Evolutionary conservation across 2,888 invertebrate genomes (phyloP).

Genomic region (Nemotelus nigrinus): DNA sequence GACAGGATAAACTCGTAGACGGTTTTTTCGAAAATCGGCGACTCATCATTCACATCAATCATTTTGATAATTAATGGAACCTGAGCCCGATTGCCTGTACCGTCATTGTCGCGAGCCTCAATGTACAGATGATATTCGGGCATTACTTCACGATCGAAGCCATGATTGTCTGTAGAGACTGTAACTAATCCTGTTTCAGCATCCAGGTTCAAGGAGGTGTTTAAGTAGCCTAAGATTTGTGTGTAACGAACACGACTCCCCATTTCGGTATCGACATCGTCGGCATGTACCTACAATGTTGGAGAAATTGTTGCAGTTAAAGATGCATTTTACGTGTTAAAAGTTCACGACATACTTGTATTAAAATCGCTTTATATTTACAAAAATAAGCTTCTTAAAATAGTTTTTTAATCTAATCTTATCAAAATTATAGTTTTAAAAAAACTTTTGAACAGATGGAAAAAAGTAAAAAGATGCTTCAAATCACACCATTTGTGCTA

Average conservation of each 20-base stretch:
- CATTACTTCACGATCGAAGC: constrained; percentile 85
- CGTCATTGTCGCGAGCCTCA: constrained; percentile 88
- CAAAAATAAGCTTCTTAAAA: not conserved
- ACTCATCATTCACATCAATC: constrained; percentile 85
- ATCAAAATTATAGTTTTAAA: too few relatives aligned
- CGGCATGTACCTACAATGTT: constrained; percentile 76
- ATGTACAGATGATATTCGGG: constrained; percentile 82
- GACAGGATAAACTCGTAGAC: constrained; percentile 84
- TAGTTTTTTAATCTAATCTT: not conserved
- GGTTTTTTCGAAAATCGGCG: constrained; percentile 82
- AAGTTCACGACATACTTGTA: too few relatives aligned
- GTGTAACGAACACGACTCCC: constrained; percentile 84
- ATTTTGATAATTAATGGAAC: constrained; percentile 79
- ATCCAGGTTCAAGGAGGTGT: constrained; percentile 82
- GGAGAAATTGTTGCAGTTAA: not conserved
- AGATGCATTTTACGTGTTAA: not conserved
- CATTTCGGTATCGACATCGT: constrained; percentile 81
- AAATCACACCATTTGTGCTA: too few relatives aligned
- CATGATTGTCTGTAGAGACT: constrained; percentile 77
- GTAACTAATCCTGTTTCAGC: constrained; percentile 82
- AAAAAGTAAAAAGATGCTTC: too few relatives aligned
- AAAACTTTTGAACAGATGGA: too few relatives aligned
- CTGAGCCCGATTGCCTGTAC: constrained; percentile 79
- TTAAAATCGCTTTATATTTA: too few relatives aligned
- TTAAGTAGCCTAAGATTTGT: constrained; percentile 78